Conservation (phyloP, 2,797 vertebrate genomes). For the Muscicapa comitata region DNA sequence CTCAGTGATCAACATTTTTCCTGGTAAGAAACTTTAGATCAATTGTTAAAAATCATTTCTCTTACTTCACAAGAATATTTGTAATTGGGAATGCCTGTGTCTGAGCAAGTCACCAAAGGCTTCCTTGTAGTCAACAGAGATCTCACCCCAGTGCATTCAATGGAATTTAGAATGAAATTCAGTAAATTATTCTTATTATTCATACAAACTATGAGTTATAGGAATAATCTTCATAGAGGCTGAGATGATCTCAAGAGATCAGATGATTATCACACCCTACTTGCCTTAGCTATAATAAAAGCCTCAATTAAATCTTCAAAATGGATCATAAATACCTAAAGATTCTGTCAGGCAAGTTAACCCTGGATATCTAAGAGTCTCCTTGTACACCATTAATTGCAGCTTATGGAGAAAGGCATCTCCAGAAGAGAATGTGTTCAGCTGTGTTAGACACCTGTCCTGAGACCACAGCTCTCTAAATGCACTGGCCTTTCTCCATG, state of each 20-base stretch:
- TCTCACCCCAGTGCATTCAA: background rate
- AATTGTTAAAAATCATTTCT: background rate
- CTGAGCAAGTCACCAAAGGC: background rate
- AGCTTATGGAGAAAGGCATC: background rate
- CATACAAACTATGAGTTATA: background rate
- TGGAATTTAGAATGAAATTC: background rate
- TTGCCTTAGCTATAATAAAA: background rate
- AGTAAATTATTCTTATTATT: background rate
- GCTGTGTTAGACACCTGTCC: background rate
- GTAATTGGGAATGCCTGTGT: background rate
- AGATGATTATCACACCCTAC: background rate
- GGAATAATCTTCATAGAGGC: background rate
- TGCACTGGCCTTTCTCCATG: background rate
- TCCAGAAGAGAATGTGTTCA: background rate
- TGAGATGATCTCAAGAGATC: background rate
- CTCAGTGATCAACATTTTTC: background rate
- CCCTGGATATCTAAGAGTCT: background rate
- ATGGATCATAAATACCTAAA: background rate
- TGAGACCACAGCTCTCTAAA: background rate
- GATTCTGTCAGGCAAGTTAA: background rate
- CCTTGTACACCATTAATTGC: background rate
- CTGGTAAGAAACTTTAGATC: background rate
- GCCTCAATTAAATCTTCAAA: background rate
- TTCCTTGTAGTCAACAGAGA: background rate
- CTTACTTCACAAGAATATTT: background rate